phyloP scores from a whole-genome alignment of 2,888 invertebrate species.

The Drepana falcataria region DNA sequence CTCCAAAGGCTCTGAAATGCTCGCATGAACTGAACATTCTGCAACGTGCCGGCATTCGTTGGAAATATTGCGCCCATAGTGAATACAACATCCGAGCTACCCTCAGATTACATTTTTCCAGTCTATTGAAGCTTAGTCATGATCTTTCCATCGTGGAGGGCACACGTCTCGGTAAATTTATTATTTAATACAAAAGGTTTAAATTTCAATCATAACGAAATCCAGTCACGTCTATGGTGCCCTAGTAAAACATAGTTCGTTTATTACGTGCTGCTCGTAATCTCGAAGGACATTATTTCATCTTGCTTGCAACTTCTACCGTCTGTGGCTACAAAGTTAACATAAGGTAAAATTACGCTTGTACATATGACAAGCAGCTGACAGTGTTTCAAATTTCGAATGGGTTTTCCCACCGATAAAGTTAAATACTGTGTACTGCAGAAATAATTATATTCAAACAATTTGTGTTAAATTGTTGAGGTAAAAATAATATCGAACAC shows the following conservation, averaged over 20 bases:
- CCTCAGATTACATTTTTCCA: constrained; percentile 11
- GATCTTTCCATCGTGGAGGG: constrained; percentile 20
- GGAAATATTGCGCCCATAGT: constrained; percentile 27
- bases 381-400: constrained; percentile 13
- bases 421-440: constrained; percentile 1
- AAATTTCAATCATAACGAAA: constrained; percentile 8
- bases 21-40: constrained; percentile 36
- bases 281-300: constrained; percentile 17
- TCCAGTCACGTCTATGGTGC: constrained; percentile 9
- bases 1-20: constrained; percentile 37
- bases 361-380: constrained; percentile 8
- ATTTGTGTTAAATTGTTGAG: constrained; percentile 7
- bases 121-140: constrained; percentile 22
- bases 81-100: constrained; percentile 26
- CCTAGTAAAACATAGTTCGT: constrained; percentile 5
- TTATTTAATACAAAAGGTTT: constrained; percentile 11
- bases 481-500: constrained; percentile 29
- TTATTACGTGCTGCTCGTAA: constrained; percentile 15
- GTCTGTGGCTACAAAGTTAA: constrained; percentile 10
- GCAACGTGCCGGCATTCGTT: constrained; percentile 39
- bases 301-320: constrained; percentile 16
- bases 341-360: constrained; percentile 8
- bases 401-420: constrained; percentile 8
- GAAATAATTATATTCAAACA: constrained; percentile 17
- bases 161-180: constrained; percentile 20